Percentiles rank a stretch among this genome's conserved stretches.
Conservation (phyloP, 1,140 invertebrate species). For the Sitophilus oryzae region DNA sequence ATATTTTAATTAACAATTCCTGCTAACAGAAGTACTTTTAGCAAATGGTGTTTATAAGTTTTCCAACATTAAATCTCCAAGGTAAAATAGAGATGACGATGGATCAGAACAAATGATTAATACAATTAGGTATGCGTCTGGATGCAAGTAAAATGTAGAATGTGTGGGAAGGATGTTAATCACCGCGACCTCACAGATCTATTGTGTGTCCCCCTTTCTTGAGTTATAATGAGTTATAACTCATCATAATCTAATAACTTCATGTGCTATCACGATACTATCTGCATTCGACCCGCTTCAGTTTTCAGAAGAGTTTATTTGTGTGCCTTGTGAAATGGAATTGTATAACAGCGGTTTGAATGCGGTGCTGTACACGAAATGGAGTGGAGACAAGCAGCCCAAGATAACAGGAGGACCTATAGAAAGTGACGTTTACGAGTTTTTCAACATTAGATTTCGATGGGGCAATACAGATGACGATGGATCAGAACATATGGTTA, state of each 20-base stretch:
- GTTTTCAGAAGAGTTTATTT: slow-evolving; percentile 33
- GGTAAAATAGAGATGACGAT: too few relatives aligned
- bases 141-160: too few relatives aligned
- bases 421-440: slow-evolving; percentile 43
- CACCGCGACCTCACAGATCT: too few relatives aligned
- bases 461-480: slow-evolving; percentile 52
- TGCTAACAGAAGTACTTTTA: too few relatives aligned
- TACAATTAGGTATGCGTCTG: too few relatives aligned
- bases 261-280: slow-evolving; percentile 17
- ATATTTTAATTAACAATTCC: too few relatives aligned
- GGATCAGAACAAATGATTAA: too few relatives aligned
- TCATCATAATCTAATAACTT: slow-evolving; percentile 29
- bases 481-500: slow-evolving; percentile 54
- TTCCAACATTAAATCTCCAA: too few relatives aligned
- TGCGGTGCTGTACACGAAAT: slow-evolving; percentile 40
- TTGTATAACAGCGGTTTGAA: slow-evolving; percentile 34
- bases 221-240: too few relatives aligned
- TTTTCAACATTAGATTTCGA: slow-evolving; percentile 49
- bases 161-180: too few relatives aligned
- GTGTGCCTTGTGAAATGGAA: slow-evolving; percentile 26
- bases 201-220: too few relatives aligned
- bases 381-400: slow-evolving; percentile 39
- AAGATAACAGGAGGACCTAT: slow-evolving; percentile 49
- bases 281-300: slow-evolving; percentile 25
- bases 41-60: too few relatives aligned